Evolutionary conservation across 2,888 invertebrate species (phyloP).

Genomic region (Caenorhabditis japonica): DNA sequence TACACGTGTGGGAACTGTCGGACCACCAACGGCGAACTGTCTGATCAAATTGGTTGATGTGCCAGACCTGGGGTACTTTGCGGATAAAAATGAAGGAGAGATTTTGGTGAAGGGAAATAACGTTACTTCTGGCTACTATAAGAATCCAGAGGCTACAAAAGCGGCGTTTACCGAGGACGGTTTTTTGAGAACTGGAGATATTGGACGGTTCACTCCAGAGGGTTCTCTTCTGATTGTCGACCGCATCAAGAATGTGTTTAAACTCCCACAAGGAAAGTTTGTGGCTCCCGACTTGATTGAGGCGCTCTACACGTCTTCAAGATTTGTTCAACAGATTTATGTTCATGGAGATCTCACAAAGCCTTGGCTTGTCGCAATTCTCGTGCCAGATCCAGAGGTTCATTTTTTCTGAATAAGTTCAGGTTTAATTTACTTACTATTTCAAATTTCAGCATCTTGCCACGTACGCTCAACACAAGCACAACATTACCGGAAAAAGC

Average conservation of each 20-base stretch:
- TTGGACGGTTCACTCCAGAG: conserved; percentile 67
- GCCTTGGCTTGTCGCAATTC: conserved; percentile 42
- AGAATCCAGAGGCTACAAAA: conserved; percentile 43
- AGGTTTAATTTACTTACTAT: not conserved
- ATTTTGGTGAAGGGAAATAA: conserved; percentile 46
- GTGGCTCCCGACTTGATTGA: conserved; percentile 53
- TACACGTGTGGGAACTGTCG: conserved; percentile 29
- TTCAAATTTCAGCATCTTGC: conserved; percentile 22
- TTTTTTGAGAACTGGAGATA: conserved; percentile 71
- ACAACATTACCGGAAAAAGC: conserved; percentile 30
- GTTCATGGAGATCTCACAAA: conserved; percentile 50
- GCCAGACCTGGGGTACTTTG: conserved; percentile 46
- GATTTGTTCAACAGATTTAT: conserved; percentile 48
- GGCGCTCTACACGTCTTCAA: conserved; percentile 35
- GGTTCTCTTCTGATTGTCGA: conserved; percentile 69
- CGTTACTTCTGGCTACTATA: conserved; percentile 47
- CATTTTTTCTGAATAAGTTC: no score
- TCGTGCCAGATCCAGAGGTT: conserved; percentile 50
- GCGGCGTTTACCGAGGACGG: conserved; percentile 54
- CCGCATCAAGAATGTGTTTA: conserved; percentile 68
- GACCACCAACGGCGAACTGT: conserved; percentile 33
- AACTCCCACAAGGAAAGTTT: conserved; percentile 64
- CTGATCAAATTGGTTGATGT: conserved; percentile 47
- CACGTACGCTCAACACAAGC: conserved; percentile 26
- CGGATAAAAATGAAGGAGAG: conserved; percentile 49